These are phyloP conservation scores for Lasioglossum oenotherae DNA, from an alignment of 2,888 invertebrate genomes.

Conservation along the genomic window DNA sequence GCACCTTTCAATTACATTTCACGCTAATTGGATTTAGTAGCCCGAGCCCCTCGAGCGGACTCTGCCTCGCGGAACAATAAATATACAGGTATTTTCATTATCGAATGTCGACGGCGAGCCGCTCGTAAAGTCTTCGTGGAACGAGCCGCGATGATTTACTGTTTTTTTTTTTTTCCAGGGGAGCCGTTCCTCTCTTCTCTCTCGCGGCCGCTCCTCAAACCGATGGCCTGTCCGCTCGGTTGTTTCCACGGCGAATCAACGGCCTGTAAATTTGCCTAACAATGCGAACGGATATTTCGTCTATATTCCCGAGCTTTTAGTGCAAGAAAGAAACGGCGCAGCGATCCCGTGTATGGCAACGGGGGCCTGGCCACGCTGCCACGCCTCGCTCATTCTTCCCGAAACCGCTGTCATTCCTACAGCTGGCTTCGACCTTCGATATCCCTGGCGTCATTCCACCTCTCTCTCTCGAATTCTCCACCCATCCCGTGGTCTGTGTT, in stretches of 20 bases:
- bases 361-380: slow-evolving; percentile 41
- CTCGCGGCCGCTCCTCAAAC: neutral
- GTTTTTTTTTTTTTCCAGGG: slow-evolving; percentile 15
- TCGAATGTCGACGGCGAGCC: slow-evolving; percentile 66
- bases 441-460: neutral
- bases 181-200: neutral
- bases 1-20: slow-evolving; percentile 60
- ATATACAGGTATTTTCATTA: slow-evolving; percentile 73
- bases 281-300: slow-evolving; percentile 62
- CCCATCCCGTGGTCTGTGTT: slow-evolving; percentile 60
- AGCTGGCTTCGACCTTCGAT: slow-evolving; percentile 61
- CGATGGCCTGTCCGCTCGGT: slow-evolving; percentile 21
- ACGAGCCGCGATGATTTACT: slow-evolving; percentile 69
- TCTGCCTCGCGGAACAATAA: slow-evolving; percentile 64
- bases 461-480: slow-evolving; percentile 56
- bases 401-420: slow-evolving; percentile 71
- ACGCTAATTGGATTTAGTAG: slow-evolving; percentile 69
- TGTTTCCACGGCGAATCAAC: slow-evolving; percentile 31
- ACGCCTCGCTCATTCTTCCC: slow-evolving; percentile 70
- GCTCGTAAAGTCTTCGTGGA: slow-evolving; percentile 68
- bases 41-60: slow-evolving; percentile 28
- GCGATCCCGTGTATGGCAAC: neutral
- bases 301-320: slow-evolving; percentile 39
- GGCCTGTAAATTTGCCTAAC: slow-evolving; percentile 66
- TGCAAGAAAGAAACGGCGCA: slow-evolving; percentile 56